phyloP scores from a whole-genome alignment of 2,888 invertebrate genomes.

The Gymnocheta viridis region DNA sequence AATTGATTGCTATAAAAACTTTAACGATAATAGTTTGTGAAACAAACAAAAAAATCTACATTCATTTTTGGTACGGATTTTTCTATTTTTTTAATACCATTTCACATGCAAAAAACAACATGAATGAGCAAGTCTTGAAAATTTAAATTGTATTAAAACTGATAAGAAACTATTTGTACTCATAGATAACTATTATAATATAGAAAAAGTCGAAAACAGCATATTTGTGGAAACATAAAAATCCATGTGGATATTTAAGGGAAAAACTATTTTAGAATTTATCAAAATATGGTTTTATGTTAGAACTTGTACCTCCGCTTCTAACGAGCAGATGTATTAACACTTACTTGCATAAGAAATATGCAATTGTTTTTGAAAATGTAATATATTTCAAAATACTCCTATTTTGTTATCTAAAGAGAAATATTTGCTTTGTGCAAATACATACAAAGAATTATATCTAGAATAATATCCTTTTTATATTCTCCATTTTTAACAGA shows the following conservation, averaged over 20 bases:
- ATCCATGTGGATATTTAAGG: too few relatives aligned
- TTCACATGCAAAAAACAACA: not conserved
- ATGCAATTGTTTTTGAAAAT: too few relatives aligned
- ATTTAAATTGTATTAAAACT: conserved; percentile 37
- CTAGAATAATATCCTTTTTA: too few relatives aligned
- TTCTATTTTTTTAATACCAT: not conserved
- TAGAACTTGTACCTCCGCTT: not conserved
- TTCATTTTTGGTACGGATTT: not conserved
- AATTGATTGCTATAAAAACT: conserved; percentile 60
- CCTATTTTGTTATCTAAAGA: too few relatives aligned
- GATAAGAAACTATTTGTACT: conserved; percentile 19
- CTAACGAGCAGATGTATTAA: not conserved
- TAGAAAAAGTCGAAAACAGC: not conserved
- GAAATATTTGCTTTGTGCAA: too few relatives aligned
- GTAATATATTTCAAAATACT: too few relatives aligned
- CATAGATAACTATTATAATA: not conserved
- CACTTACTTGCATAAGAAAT: too few relatives aligned
- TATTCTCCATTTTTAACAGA: too few relatives aligned
- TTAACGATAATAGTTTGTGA: conserved; percentile 50
- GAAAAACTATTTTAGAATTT: not conserved
- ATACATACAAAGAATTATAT: too few relatives aligned
- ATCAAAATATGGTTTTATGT: not conserved
- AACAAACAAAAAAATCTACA: conserved; percentile 3
- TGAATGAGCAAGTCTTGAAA: conserved; percentile 6
- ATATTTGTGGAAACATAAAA: too few relatives aligned